These are phyloP conservation scores for Suillia variegata DNA, from an alignment of 2,888 invertebrate species.

Conservation along the genomic window DNA sequence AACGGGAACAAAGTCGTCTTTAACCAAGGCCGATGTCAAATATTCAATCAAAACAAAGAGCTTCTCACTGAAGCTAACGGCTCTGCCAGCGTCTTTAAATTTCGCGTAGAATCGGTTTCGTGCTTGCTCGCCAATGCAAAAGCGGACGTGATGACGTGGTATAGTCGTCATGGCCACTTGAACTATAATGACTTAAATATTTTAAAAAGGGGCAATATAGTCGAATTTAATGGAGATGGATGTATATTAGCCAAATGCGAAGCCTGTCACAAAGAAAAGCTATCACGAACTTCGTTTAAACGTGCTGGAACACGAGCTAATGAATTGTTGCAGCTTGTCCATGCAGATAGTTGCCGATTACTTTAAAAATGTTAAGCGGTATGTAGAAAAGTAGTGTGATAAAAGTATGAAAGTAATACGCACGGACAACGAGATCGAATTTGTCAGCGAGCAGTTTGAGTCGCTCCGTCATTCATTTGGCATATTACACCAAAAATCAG, in stretches of 20 bases:
- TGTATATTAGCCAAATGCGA: too few species aligned
- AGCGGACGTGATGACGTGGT: conserved; percentile 23
- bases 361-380: conserved; percentile 37
- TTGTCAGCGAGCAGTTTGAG: conserved; percentile 42
- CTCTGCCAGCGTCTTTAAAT: background rate
- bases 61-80: conserved; percentile 7
- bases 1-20: conserved; percentile 11
- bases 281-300: too few species aligned
- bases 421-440: conserved; percentile 48
- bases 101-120: background rate
- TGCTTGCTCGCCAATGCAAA: background rate
- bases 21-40: background rate
- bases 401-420: conserved; percentile 35
- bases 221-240: too few species aligned
- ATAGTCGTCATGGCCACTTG: conserved; percentile 28
- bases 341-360: too few species aligned
- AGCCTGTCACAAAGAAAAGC: too few species aligned
- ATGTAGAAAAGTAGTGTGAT: conserved; percentile 38
- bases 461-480: conserved; percentile 27
- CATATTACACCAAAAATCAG: conserved; percentile 44
- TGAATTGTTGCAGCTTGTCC: too few species aligned
- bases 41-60: background rate
- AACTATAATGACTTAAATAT: conserved; percentile 20
- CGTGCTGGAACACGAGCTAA: too few species aligned
- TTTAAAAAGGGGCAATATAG: too few species aligned